Percentiles rank a stretch among this genome's conserved stretches.
Conservation (phyloP, 2,888 invertebrate genomes). For the Athalia rosae region DNA sequence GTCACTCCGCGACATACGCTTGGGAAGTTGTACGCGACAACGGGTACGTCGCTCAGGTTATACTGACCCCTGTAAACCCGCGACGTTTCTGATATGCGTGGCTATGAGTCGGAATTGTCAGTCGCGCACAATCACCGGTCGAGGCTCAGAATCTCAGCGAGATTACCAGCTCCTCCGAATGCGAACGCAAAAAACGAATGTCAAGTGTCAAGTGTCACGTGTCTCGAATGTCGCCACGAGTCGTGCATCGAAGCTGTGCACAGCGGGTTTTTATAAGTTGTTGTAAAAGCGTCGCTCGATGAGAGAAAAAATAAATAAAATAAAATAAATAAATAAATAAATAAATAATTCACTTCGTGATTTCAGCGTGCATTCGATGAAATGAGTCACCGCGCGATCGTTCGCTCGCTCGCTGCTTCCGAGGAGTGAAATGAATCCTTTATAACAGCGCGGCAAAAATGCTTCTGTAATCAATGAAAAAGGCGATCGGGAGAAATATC, state of each 20-base stretch:
- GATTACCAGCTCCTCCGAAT: conserved; percentile 6
- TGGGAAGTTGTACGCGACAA: conserved; percentile 29
- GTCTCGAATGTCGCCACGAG: conserved; percentile 3
- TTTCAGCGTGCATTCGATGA: too few species aligned
- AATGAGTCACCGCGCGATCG: too few species aligned
- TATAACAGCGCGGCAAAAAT: not conserved
- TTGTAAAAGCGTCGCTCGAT: conserved; percentile 5
- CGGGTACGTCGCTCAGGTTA: conserved; percentile 15
- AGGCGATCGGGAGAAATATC: not conserved
- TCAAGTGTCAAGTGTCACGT: conserved; percentile 31
- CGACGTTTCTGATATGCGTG: not conserved
- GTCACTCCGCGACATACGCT: not conserved
- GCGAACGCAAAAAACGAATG: conserved; percentile 36
- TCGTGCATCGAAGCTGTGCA: not conserved
- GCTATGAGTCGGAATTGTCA: conserved; percentile 25
- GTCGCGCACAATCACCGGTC: conserved; percentile 13
- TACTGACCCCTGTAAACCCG: conserved; percentile 24
- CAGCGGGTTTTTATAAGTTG: not conserved
- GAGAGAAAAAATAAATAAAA: too few species aligned
- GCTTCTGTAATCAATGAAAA: conserved; percentile 4
- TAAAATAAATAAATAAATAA: too few species aligned
- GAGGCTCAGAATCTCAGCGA: conserved; percentile 14
- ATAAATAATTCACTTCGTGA: too few species aligned
- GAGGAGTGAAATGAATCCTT: conserved; percentile 10
- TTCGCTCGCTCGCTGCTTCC: conserved; percentile 10